phyloP scores from a whole-genome alignment of 2,797 vertebrate genomes.

The Propithecus perrieri region DNA sequence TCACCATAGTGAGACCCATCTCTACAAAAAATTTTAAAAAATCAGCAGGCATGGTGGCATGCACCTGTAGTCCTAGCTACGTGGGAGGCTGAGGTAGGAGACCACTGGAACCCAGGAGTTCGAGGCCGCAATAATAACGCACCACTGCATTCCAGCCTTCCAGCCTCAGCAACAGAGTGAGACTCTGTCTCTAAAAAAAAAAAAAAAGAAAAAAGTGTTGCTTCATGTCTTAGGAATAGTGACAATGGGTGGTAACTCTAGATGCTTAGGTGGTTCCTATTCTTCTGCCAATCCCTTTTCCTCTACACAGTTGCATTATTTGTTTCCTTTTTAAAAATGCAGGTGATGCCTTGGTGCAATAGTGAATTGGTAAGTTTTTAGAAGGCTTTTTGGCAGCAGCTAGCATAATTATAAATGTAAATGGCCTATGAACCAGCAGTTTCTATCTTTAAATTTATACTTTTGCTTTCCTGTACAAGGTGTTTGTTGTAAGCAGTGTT shows the following conservation, averaged over 20 bases:
- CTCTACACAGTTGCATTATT: neutral
- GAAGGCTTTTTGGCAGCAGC: neutral
- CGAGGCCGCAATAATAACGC: neutral
- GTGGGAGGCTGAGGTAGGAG: neutral
- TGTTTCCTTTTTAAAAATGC: slow-evolving; percentile 12
- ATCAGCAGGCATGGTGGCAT: neutral
- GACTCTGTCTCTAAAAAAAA: neutral
- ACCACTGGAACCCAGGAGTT: neutral
- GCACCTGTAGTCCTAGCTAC: neutral
- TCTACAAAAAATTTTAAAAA: neutral
- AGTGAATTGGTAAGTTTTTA: slow-evolving; percentile 34
- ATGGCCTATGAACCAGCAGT: slow-evolving; percentile 21
- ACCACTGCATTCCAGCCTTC: neutral
- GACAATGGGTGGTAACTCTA: neutral
- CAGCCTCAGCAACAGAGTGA: neutral
- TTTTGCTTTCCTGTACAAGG: neutral
- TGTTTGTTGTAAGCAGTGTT: slow-evolving; percentile 38
- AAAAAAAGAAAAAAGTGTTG: neutral
- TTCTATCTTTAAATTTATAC: slow-evolving; percentile 32
- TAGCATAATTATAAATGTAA: slow-evolving; percentile 42
- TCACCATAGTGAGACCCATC: neutral
- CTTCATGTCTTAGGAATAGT: neutral
- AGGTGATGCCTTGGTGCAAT: neutral
- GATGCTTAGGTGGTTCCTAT: neutral
- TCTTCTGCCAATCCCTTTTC: neutral